phyloP scores from a whole-genome alignment of 2,113 vertebrate genomes.

The Oreochromis aureus region DNA sequence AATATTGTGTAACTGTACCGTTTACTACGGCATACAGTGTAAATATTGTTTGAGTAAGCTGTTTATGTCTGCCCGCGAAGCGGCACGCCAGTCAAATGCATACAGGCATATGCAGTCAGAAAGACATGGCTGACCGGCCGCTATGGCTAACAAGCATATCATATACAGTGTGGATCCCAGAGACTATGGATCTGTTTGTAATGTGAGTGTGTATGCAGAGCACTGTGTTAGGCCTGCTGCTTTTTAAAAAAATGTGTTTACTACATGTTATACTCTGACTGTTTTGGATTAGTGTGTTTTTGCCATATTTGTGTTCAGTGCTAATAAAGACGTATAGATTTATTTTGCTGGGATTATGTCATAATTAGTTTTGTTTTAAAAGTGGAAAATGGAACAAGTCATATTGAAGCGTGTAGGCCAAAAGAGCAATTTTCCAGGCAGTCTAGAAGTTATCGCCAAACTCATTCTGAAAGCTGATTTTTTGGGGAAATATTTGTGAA shows the following conservation, averaged over 20 bases:
- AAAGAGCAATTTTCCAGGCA: not conserved
- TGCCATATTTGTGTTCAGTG: not conserved
- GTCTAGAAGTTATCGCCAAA: not conserved
- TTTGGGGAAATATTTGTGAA: not conserved
- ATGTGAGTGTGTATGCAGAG: slow-evolving; percentile 25
- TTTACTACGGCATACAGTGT: slow-evolving; percentile 44
- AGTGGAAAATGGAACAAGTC: not conserved
- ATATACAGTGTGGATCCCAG: slow-evolving; percentile 22
- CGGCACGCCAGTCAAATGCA: slow-evolving; percentile 38
- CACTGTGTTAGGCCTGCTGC: slow-evolving; percentile 42
- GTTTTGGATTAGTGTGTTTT: slow-evolving; percentile 10
- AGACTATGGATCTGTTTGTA: slow-evolving; percentile 51
- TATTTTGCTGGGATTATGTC: slow-evolving; percentile 20
- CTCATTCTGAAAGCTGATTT: not conserved
- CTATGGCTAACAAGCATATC: slow-evolving; percentile 39
- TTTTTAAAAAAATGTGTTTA: slow-evolving; percentile 29
- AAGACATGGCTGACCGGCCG: slow-evolving; percentile 38
- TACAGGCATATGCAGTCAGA: slow-evolving; percentile 41
- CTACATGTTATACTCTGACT: slow-evolving; percentile 7
- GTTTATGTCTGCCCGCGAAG: slow-evolving; percentile 50
- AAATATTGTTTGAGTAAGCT: slow-evolving; percentile 60
- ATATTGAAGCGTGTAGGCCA: not conserved
- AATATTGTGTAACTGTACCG: slow-evolving; percentile 46
- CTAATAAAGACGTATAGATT: slow-evolving; percentile 3
- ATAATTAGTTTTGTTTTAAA: not conserved